Conservation (phyloP, 2,113 vertebrate genomes). For the Bothrops jararaca region DNA sequence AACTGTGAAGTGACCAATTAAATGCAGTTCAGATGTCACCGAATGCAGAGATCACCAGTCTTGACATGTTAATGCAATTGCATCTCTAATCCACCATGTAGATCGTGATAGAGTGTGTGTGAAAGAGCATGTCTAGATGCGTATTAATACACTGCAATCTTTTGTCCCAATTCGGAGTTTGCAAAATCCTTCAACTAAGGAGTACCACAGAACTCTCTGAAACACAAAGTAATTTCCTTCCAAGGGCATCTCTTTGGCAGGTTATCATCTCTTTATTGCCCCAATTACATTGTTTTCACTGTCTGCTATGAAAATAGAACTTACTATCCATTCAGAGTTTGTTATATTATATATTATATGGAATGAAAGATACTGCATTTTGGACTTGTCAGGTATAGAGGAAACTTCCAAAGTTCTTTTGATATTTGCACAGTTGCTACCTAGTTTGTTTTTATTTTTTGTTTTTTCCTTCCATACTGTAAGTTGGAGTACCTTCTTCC, state of each 20-base stretch:
- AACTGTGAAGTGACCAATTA: not conserved
- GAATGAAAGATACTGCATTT: not conserved
- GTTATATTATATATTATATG: not conserved
- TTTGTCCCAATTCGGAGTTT: not conserved
- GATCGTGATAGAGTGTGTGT: not conserved
- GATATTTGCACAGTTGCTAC: not conserved
- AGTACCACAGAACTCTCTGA: not conserved
- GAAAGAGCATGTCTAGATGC: not conserved
- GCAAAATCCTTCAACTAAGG: not conserved
- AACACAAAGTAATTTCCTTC: not conserved
- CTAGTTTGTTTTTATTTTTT: not conserved
- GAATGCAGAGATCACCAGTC: not conserved
- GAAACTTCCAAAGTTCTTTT: not conserved
- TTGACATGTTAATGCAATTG: conserved; percentile 15
- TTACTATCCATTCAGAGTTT: not conserved
- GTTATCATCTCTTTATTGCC: not conserved
- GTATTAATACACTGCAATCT: not conserved
- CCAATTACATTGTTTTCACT: not conserved
- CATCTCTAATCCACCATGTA: not conserved
- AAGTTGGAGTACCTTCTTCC: not conserved
- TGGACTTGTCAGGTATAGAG: not conserved
- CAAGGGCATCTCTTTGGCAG: not conserved
- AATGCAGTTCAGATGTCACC: conserved; percentile 7
- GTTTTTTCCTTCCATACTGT: not conserved
- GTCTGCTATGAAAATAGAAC: not conserved